Conservation (phyloP, 2,113 vertebrate genomes). For the Phyllopteryx taeniolatus region DNA sequence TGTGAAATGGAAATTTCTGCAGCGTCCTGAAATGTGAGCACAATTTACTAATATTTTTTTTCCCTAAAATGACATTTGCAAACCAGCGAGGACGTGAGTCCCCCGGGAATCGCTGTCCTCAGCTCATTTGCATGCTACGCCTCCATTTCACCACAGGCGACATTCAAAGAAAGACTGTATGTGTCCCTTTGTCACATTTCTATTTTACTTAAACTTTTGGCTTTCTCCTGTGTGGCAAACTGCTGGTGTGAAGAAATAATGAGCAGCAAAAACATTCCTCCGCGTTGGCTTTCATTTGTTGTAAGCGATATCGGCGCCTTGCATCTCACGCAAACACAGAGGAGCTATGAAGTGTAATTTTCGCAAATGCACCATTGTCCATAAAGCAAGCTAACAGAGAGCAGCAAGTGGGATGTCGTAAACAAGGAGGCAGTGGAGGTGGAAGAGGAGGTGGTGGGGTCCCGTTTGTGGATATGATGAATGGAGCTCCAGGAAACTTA, state of each 20-base stretch:
- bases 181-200: neutral
- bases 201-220: neutral
- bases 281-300: conserved; percentile 21
- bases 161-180: neutral
- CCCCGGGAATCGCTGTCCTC: neutral
- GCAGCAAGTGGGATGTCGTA: neutral
- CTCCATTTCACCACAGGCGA: neutral
- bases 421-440: neutral
- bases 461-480: neutral
- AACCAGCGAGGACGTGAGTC: neutral
- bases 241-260: neutral
- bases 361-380: neutral
- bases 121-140: neutral
- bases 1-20: neutral
- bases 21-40: neutral
- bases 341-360: conserved; percentile 24
- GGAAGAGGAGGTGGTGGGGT: too few relatives aligned
- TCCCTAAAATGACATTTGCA: conserved; percentile 3
- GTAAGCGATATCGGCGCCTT: conserved; percentile 17
- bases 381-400: neutral
- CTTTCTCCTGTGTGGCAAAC: neutral
- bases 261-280: conserved; percentile 12
- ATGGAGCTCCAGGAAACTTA: neutral
- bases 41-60: neutral
- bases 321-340: conserved; percentile 1